Base-by-base conservation (phyloP, 2,888 invertebrate species). In the Leptopilina myrica region DNA sequence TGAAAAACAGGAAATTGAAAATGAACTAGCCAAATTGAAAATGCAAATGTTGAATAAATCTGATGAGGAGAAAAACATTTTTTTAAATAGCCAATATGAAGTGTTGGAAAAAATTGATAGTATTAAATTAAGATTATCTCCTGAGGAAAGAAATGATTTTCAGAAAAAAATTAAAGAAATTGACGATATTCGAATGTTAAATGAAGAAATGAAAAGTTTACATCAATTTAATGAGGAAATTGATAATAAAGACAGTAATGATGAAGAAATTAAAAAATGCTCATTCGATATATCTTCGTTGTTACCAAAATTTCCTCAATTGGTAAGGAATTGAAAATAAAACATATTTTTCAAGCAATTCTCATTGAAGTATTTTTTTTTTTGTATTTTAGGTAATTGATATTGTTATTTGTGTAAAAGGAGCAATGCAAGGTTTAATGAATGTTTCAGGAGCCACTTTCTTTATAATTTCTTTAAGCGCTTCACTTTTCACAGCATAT, bases 401-500 rank as follows among this genome's bases (percentile, higher is more conserved):
- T 69, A 14, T 20, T 5, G 49, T 69, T 9, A 20, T 69, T 11
- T 69, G 67, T 20, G 49, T 53, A 6, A 69, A 69, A 69, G 67
- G 49, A 26, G 49, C 12, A 49, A 49, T 69, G 49, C 14, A 20
- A n/a, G 67, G 67, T 12, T 26, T 69, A 69, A 69, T 49, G 20
- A 69, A 46, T 12, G 12, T 49, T 6, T 26, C 49, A 2, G 67
- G 67, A 1, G 67, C 67, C 49, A 69, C 49, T 1, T 69, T 20
- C 12, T 69, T 69, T 49, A 69, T 46, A 69, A 20, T 69, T 46
- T 49, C 67, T 6, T 69, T 69, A 20, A 53, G 49, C 11, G 67
- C 67, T 49, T 46, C 49, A 11, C 67, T 69, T 69, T 69, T 69
- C 8, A 69, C 67, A 53, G 49, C 67, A 69, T 69, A 69, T 49